Conservation (phyloP, 2,113 vertebrate genomes). For the Pachyramphus minor region DNA sequence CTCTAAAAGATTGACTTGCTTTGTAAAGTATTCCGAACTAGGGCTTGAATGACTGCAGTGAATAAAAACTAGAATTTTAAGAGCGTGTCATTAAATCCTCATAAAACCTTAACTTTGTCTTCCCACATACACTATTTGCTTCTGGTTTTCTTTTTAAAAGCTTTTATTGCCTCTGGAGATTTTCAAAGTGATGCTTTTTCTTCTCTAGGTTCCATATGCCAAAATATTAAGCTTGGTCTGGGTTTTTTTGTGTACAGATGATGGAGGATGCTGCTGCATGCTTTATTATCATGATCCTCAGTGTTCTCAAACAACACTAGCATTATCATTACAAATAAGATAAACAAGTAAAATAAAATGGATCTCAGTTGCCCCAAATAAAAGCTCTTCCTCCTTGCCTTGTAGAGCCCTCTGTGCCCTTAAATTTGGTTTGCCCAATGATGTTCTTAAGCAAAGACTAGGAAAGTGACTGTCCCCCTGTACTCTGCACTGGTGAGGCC, state of each 20-base stretch:
- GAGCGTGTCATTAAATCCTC: not conserved
- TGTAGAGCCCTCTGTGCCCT: not conserved
- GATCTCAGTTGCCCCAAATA: not conserved
- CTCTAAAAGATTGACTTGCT: not conserved
- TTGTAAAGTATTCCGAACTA: not conserved
- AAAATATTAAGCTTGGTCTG: not conserved
- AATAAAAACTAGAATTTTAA: not conserved
- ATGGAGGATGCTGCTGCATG: not conserved
- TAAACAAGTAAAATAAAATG: not conserved
- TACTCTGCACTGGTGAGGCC: not conserved
- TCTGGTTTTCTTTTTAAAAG: constrained; percentile 28
- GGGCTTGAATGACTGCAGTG: not conserved
- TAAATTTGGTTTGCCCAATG: not conserved
- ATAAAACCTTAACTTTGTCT: not conserved
- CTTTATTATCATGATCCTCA: not conserved
- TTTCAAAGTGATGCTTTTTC: not conserved
- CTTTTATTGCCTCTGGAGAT: constrained; percentile 35
- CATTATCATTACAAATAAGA: not conserved
- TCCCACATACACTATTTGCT: not conserved
- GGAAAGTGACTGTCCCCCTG: not conserved
- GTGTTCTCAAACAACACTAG: not conserved
- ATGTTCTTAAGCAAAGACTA: not conserved
- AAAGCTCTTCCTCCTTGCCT: not conserved
- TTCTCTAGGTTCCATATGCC: not conserved
- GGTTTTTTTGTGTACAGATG: not conserved